These are phyloP conservation scores for Rhogogaster chlorosoma DNA, from an alignment of 2,888 invertebrate genomes.

Conservation along the genomic window DNA sequence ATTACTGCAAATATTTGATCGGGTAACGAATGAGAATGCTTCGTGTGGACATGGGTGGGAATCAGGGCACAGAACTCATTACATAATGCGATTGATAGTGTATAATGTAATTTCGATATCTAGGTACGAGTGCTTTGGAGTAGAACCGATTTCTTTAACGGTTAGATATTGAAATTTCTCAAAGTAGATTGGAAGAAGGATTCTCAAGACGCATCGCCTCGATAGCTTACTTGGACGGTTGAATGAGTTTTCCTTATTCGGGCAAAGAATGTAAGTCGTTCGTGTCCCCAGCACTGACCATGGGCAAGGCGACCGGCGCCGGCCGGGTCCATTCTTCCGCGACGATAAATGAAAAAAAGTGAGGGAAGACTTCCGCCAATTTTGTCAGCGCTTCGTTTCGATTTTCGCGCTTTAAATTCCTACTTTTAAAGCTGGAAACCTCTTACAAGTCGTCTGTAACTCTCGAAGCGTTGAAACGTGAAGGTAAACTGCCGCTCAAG, in stretches of 20 bases:
- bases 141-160: not conserved
- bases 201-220: not conserved
- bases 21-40: constrained; percentile 35
- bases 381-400: not conserved
- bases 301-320: constrained; percentile 36
- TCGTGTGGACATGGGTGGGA: not conserved
- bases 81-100: not conserved
- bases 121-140: not conserved
- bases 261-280: constrained; percentile 40
- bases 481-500: constrained; percentile 45
- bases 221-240: constrained; percentile 28
- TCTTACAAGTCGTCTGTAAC: constrained; percentile 5
- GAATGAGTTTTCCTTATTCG: constrained; percentile 48
- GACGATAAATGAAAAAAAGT: constrained; percentile 17
- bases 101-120: constrained; percentile 3
- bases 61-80: constrained; percentile 1
- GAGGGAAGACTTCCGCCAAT: constrained; percentile 37
- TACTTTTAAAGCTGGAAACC: not conserved
- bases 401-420: not conserved
- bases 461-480: not conserved
- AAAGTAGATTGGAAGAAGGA: constrained; percentile 27
- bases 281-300: constrained; percentile 35
- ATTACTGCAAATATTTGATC: constrained; percentile 40
- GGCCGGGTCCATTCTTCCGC: constrained; percentile 34
- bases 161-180: constrained; percentile 6